Conservation (phyloP, 2,888 invertebrate genomes). For the Idaea straminata region DNA sequence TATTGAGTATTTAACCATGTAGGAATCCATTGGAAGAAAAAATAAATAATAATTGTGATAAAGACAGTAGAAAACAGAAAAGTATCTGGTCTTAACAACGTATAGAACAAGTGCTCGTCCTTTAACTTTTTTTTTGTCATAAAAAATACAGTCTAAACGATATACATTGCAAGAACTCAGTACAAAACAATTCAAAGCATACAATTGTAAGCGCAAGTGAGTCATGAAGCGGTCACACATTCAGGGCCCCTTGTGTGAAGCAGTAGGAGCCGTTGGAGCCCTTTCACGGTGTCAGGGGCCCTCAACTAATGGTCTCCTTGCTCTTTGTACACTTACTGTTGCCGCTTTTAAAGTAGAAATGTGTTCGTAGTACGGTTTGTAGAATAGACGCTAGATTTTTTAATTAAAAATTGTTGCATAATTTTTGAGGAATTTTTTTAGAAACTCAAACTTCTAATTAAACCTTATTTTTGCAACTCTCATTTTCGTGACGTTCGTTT, state of each 20-base stretch:
- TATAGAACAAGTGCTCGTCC: no score
- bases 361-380: conserved; percentile 14
- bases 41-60: no score
- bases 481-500: no score
- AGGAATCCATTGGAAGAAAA: no score
- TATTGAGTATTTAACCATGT: no score
- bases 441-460: no score
- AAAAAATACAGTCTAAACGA: no score
- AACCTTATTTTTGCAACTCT: no score
- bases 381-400: conserved; percentile 16
- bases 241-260: not conserved
- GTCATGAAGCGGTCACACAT: not conserved
- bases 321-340: conserved; percentile 39
- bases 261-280: conserved; percentile 30
- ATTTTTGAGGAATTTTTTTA: no score
- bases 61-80: no score
- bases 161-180: not conserved
- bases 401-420: not conserved
- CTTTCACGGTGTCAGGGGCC: conserved; percentile 52
- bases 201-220: not conserved
- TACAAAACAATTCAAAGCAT: not conserved
- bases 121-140: no score
- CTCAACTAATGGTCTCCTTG: conserved; percentile 55
- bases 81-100: no score
- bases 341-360: conserved; percentile 37